phyloP scores from a whole-genome alignment of 2,797 vertebrate species.

The Sitta carolinensis region DNA sequence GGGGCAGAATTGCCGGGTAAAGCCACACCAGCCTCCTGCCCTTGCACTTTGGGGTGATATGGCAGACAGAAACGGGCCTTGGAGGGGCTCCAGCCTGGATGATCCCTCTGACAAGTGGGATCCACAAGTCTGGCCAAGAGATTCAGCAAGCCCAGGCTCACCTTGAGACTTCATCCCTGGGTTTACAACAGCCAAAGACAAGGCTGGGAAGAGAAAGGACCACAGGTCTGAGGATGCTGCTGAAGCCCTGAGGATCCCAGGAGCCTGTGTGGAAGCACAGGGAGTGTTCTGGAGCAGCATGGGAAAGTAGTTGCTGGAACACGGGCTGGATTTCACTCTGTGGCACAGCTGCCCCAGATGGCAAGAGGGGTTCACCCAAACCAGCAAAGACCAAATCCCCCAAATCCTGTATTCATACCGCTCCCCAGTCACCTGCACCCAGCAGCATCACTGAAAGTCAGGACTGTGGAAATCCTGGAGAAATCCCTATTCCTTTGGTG shows the following conservation, averaged over 20 bases:
- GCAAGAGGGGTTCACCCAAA: neutral
- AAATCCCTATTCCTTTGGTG: neutral
- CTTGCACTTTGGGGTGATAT: neutral
- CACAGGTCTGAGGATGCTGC: neutral
- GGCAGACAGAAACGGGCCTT: neutral
- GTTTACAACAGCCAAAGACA: neutral
- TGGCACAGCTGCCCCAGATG: neutral
- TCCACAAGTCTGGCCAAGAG: neutral
- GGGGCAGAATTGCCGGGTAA: neutral
- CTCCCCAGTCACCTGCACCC: neutral
- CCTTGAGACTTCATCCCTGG: neutral
- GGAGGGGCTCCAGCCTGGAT: neutral
- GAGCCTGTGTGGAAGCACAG: neutral
- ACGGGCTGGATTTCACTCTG: neutral
- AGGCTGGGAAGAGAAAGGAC: accelerated
- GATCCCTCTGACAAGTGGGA: neutral
- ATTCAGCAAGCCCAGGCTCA: neutral
- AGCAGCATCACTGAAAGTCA: accelerated
- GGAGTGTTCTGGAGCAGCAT: neutral
- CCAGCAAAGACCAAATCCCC: neutral
- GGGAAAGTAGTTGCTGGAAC: accelerated
- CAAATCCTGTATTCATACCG: neutral
- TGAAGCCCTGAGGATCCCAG: neutral
- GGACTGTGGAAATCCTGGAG: neutral
- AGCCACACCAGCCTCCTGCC: neutral